These are phyloP conservation scores for Aricia agestis DNA, from an alignment of 1,140 invertebrate genomes.

Conservation along the genomic window DNA sequence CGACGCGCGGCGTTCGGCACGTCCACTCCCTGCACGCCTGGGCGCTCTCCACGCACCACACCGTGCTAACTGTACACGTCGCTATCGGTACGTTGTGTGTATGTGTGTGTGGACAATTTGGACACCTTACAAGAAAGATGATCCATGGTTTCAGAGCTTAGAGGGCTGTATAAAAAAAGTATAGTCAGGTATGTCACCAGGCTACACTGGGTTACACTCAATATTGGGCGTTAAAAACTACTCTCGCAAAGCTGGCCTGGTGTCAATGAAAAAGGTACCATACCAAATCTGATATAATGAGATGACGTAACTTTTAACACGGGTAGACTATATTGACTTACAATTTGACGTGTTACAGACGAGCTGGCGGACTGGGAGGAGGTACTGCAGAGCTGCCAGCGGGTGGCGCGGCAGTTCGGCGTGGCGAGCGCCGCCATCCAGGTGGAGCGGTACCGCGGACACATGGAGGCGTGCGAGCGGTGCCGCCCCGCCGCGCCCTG, in stretches of 20 bases:
- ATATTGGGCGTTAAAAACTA: no score
- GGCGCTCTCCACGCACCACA: slow-evolving; percentile 85
- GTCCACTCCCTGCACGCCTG: slow-evolving; percentile 89
- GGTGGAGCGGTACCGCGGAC: slow-evolving; percentile 38
- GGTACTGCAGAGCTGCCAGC: slow-evolving; percentile 47
- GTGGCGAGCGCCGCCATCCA: slow-evolving; percentile 50
- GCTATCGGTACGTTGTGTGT: slow-evolving; percentile 78
- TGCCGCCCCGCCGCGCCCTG: slow-evolving; percentile 44
- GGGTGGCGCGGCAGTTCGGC: slow-evolving; percentile 41
- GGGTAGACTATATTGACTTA: no score
- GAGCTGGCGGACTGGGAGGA: slow-evolving; percentile 48
- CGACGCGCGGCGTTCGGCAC: slow-evolving; percentile 82
- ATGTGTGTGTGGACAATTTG: neutral
- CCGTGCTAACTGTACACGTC: slow-evolving; percentile 84
- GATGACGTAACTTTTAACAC: no score
- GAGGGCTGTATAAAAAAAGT: no score
- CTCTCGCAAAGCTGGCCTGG: no score
- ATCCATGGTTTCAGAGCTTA: no score
- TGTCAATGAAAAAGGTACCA: no score
- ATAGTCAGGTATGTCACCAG: no score
- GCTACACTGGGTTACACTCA: no score
- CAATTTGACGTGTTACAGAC: slow-evolving; percentile 33
- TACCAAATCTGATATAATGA: no score
- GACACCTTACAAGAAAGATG: no score
- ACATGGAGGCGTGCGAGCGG: slow-evolving; percentile 28